phyloP scores from a whole-genome alignment of 2,797 vertebrate species.

The Oceanodroma leucorhoa region DNA sequence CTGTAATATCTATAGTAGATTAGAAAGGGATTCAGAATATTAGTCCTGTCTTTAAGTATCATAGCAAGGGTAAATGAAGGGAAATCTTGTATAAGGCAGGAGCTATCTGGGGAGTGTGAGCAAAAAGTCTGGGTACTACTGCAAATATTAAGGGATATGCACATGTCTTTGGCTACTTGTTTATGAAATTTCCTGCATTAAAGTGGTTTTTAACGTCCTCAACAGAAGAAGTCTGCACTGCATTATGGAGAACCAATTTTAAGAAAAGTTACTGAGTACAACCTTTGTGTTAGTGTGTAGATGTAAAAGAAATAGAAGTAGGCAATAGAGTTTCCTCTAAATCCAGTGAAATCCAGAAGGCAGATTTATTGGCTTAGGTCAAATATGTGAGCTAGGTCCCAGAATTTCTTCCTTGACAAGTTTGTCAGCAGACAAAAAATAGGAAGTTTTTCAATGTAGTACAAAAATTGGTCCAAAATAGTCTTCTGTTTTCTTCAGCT shows the following conservation, averaged over 20 bases:
- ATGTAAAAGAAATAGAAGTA: neutral
- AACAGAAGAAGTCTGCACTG: neutral
- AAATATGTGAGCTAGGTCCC: neutral
- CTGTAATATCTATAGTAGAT: neutral
- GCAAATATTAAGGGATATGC: neutral
- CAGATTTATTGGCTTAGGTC: neutral
- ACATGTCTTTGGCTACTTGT: neutral
- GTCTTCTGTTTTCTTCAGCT: neutral
- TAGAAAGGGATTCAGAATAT: neutral
- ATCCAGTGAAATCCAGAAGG: neutral
- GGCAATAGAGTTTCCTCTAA: neutral
- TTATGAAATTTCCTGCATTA: neutral
- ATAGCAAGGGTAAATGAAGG: neutral
- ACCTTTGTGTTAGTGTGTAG: neutral
- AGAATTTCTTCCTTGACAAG: neutral
- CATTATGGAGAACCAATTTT: neutral
- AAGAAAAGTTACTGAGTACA: neutral
- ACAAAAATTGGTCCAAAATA: neutral
- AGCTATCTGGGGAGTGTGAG: neutral
- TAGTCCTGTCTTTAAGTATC: neutral
- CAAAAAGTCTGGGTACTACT: neutral
- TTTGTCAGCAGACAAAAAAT: neutral
- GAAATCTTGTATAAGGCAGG: neutral
- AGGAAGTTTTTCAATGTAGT: neutral
- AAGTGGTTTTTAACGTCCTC: neutral